Conservation (phyloP, 1,140 invertebrate species). For the Pseudomyrmex sp. region DNA sequence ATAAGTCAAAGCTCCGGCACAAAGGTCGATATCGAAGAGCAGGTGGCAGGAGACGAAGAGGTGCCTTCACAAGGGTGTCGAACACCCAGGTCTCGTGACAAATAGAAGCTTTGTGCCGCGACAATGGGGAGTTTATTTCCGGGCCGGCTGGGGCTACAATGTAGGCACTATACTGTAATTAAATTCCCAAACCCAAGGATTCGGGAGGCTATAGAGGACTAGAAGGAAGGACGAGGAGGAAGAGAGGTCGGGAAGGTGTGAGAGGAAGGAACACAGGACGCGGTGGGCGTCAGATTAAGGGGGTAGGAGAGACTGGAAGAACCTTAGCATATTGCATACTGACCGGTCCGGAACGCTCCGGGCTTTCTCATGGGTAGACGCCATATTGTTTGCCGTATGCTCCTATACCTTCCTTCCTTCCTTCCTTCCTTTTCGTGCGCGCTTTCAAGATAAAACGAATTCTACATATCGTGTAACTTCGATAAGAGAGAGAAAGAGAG, state of each 20-base stretch:
- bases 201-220: slow-evolving; percentile 76
- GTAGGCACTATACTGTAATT: slow-evolving; percentile 86
- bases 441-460: slow-evolving; percentile 72
- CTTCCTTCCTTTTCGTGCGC: slow-evolving; percentile 48
- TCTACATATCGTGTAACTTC: slow-evolving; percentile 62
- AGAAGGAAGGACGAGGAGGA: slow-evolving; percentile 64
- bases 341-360: slow-evolving; percentile 78
- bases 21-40: slow-evolving; percentile 74
- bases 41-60: slow-evolving; percentile 50
- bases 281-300: slow-evolving; percentile 60
- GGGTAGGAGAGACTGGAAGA: slow-evolving; percentile 63
- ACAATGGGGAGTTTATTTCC: slow-evolving; percentile 86
- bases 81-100: slow-evolving; percentile 80
- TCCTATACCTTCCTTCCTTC: slow-evolving; percentile 72
- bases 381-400: slow-evolving; percentile 83
- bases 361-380: slow-evolving; percentile 76
- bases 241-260: slow-evolving; percentile 39
- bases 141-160: slow-evolving; percentile 85
- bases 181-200: slow-evolving; percentile 85
- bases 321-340: slow-evolving; percentile 85
- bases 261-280: slow-evolving; percentile 59
- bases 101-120: slow-evolving; percentile 84
- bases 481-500: neutral
- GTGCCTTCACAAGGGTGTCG: slow-evolving; percentile 73
- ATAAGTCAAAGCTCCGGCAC: slow-evolving; percentile 67